A percentile compares a stretch with the other conserved stretches of the same genome.
Evolutionary conservation across 2,113 vertebrate species (phyloP).

Genomic region (Todiramphus chloris): DNA sequence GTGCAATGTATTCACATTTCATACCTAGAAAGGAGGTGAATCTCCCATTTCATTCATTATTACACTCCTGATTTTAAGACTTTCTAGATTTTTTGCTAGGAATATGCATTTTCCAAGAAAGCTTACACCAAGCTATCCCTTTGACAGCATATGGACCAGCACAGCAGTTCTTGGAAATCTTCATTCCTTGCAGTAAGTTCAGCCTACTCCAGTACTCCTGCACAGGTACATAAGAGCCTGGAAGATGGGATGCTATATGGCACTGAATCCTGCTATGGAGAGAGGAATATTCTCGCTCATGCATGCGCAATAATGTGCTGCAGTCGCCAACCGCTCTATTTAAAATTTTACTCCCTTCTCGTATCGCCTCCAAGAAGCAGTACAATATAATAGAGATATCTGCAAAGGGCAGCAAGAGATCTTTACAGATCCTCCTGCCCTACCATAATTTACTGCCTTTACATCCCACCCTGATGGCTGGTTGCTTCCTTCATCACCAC

Average conservation of each 20-base stretch:
- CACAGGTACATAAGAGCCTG: accelerated
- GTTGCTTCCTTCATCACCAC: conserved; percentile 28
- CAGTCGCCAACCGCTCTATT: background rate
- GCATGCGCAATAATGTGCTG: background rate
- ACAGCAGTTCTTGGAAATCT: background rate
- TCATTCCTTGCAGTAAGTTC: background rate
- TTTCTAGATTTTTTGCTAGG: background rate
- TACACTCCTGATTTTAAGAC: background rate
- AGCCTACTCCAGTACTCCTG: background rate
- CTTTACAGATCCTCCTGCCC: background rate
- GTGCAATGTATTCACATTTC: background rate
- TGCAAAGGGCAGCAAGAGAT: background rate
- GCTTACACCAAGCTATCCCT: background rate
- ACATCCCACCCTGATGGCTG: conserved; percentile 6
- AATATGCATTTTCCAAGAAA: background rate
- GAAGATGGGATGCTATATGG: background rate
- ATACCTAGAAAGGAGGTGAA: background rate
- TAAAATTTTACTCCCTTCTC: background rate
- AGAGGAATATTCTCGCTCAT: background rate
- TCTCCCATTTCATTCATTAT: background rate
- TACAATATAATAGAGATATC: conserved; percentile 46
- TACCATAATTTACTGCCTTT: conserved; percentile 11
- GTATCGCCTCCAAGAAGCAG: background rate
- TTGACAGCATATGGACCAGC: background rate
- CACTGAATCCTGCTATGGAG: background rate